Evolutionary conservation across 2,888 invertebrate genomes (phyloP), one percentile per base, ranked within the genome.

Genomic region (Mechanitis mazaeus): DNA sequence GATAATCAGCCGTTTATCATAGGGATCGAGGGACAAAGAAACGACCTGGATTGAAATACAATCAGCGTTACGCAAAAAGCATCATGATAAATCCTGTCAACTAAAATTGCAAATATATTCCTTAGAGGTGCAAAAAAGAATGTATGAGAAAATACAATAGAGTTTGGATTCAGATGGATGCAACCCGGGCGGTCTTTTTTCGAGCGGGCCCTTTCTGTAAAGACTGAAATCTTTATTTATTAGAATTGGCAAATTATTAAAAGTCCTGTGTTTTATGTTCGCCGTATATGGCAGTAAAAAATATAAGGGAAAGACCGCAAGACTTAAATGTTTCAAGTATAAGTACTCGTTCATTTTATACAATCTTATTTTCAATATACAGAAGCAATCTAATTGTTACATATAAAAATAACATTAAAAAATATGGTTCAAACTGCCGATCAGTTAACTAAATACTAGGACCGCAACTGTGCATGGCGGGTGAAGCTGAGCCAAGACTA

Each of bases 221-320:
- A 77, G 78, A 75, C 82, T 83, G 75, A 87, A 88, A 89, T 88
- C 89, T 88, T 90, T 90, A 89, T 90, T 88, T 90, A 90, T 89
- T 88, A 88, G 88, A 83, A 83, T 80, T 83, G 76, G 81, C 83
- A 86, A 85, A 85, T 84, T 86, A 86, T 86, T 81, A 84, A 71
- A 81, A 79, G 75, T 77, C 72, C 69, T 72, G 76, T 82, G 81
- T 84, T 85, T 86, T 86, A 83, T 81, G 75, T 76, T 72, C 69
- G 68, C 70, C 75, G 80, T 82, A 83, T 83, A 69, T 58, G 65
- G 62, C 35, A 31, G 45, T 58, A 67, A 59, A 64, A 65, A 68
- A 61, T 61, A 58, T 35, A 57, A 50, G 58, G 45, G 55, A 57
- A 57, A 56, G 54, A 55, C 60, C 45, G 20, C 50, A 33, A 57